Evolutionary conservation across 2,797 vertebrate species (phyloP), one percentile per base, ranked within the genome.

Genomic region (Notolabrus celidotus): DNA sequence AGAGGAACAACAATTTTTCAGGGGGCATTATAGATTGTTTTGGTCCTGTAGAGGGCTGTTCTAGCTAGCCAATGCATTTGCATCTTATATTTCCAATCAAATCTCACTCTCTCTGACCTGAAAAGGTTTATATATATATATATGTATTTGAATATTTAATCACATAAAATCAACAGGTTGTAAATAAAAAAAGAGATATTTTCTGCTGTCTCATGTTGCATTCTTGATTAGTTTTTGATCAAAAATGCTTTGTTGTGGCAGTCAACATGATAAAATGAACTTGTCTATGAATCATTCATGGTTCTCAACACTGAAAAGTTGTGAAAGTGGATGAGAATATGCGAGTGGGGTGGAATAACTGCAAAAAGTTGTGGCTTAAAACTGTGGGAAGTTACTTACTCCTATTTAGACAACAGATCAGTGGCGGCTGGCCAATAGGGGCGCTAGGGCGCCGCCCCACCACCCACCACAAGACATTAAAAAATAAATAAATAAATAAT

Each of bases 381-480:
- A 45, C 39, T 49, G 9, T 34, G 20, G 22, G 7, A 69, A 60
- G 55, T 60, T 53, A 62, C 43, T 55, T 54, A 51, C 58, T 52
- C 67, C 64, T 52, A 54, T 73, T 75, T 64, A 57, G 68, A 60
- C 42, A 49, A 65, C 55, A n/a, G n/a, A n/a, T n/a, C n/a, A n/a
- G n/a, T n/a, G n/a, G n/a, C n/a, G n/a, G n/a, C n/a, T n/a, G n/a
- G n/a, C n/a, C n/a, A n/a, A n/a, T n/a, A n/a, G n/a, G n/a, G n/a
- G n/a, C n/a, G n/a, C n/a, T n/a, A n/a, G n/a, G n/a, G n/a, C n/a
- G n/a, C n/a, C n/a, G n/a, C n/a, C n/a, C n/a, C n/a, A n/a, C n/a
- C n/a, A n/a, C n/a, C n/a, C n/a, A n/a, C n/a, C n/a, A n/a, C n/a
- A n/a, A n/a, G n/a, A n/a, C n/a, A n/a, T n/a, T n/a, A n/a, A n/a